Evolutionary conservation across 30 jellyfish, hydroid and myxozoan genomes (phyloP), one percentile per base, ranked within the genome.

Genomic region (Aurelia aurita): DNA sequence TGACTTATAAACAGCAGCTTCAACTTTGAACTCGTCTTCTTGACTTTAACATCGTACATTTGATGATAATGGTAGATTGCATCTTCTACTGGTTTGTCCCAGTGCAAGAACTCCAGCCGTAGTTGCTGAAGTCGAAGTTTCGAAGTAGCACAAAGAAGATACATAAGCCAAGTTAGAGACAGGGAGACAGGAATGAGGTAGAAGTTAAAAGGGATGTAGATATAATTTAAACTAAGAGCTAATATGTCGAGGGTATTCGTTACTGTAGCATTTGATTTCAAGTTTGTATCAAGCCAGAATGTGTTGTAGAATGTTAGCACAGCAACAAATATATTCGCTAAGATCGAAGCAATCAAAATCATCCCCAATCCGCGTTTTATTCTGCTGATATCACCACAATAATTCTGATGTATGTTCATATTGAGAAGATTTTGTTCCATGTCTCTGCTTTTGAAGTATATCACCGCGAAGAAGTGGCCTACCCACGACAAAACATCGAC

Each of bases 151-250:
- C 59, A 23, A 29, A 75, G 87, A 15, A 75, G 64, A 19, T 28
- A 75, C 87, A 75, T 75, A 35, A 75, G 54, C 87, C 87, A 75
- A 11, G 76, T 75, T 23, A 75, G 20, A 44, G 59, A 75, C 45
- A 75, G 10, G 1, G 70, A 25, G 8, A 44, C 31, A 3, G 58
- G 87, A 9, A 57, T 59, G 1, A 23, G 34, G 34, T 34, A 75
- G 7, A 75, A 21, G 25, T 22, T 22, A 55, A 55, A 55, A 16
- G 29, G 67, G 67, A 22, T 15, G 8, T n/a, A 22, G 25, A n/a
- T 22, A 14, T 19, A 55, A 16, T 55, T 55, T 19, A n/a, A n/a
- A 55, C 67, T 22, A 8, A 55, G 67, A 5, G 67, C 67, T 16
- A 55, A 22, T 19, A 55, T 55, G 67, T 19, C 32, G 12, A 27